Percentiles rank a stretch among this genome's conserved stretches.
Evolutionary conservation across 2,113 vertebrate species (phyloP).

Genomic region (Erythrolamprus reginae): DNA sequence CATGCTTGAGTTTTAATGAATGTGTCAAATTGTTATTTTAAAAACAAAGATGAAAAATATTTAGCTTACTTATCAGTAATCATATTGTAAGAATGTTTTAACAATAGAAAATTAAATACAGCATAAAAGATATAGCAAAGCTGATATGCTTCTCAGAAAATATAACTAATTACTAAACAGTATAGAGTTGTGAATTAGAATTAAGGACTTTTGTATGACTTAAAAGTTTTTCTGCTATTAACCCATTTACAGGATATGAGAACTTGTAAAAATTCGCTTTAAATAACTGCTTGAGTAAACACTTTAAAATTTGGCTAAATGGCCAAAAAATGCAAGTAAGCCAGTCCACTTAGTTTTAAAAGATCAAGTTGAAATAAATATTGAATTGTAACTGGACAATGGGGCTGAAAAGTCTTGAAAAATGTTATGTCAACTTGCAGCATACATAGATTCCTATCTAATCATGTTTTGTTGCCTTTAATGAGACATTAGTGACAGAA

Average conservation of each 20-base stretch:
- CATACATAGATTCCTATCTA: neutral
- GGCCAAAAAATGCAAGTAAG: neutral
- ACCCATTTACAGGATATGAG: conserved; percentile 24
- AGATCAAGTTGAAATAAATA: neutral
- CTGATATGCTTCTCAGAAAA: neutral
- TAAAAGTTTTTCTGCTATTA: conserved; percentile 21
- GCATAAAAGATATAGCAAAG: neutral
- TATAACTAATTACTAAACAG: neutral
- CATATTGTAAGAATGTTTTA: neutral
- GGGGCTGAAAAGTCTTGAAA: neutral
- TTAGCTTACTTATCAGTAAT: neutral
- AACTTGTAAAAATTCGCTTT: conserved; percentile 27
- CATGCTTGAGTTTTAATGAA: neutral
- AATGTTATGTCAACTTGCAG: neutral
- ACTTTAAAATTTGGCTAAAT: conserved; percentile 4
- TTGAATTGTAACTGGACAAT: neutral
- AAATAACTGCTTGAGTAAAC: conserved; percentile 35
- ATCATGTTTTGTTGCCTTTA: conserved; percentile 2
- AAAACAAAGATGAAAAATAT: neutral
- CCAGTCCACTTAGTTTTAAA: neutral
- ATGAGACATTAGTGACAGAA: conserved; percentile 1
- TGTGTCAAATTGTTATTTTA: neutral
- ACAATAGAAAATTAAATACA: neutral
- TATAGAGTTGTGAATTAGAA: conserved; percentile 7
- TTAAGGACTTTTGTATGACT: conserved; percentile 15